These are phyloP conservation scores for Teleogryllus oceanicus DNA, from an alignment of 2,888 invertebrate species.

Conservation along the genomic window DNA sequence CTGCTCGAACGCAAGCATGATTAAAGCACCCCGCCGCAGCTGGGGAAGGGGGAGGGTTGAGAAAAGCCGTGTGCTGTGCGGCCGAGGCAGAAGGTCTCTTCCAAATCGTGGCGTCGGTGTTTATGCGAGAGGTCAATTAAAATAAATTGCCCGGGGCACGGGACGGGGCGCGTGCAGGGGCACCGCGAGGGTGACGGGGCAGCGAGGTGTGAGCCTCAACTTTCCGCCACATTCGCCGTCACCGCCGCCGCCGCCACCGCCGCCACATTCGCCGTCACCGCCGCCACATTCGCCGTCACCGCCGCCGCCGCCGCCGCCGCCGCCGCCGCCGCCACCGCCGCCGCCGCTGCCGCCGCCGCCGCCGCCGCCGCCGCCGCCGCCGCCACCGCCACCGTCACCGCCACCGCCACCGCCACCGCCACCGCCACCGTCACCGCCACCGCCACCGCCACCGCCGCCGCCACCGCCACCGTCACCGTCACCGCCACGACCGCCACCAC, in stretches of 20 bases:
- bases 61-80: not conserved
- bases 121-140: conserved; percentile 18
- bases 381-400: not conserved
- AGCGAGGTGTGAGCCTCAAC: not conserved
- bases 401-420: not conserved
- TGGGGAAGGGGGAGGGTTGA: not conserved
- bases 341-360: not conserved
- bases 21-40: too few species aligned
- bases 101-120: conserved; percentile 1
- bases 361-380: not conserved
- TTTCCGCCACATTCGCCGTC: not conserved
- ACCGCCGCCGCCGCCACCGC: not conserved
- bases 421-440: not conserved
- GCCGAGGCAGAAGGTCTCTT: not conserved
- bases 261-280: not conserved
- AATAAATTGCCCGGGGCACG: not conserved
- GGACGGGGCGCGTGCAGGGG: not conserved
- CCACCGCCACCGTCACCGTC: not conserved
- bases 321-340: not conserved
- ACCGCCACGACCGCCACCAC: not conserved
- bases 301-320: not conserved
- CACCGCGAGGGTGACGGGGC: not conserved
- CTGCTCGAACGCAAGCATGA: too few species aligned
- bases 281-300: not conserved
- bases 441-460: not conserved